Evolutionary conservation across 1,140 invertebrate species (phyloP).

Genomic region (Calycopis cecrops): DNA sequence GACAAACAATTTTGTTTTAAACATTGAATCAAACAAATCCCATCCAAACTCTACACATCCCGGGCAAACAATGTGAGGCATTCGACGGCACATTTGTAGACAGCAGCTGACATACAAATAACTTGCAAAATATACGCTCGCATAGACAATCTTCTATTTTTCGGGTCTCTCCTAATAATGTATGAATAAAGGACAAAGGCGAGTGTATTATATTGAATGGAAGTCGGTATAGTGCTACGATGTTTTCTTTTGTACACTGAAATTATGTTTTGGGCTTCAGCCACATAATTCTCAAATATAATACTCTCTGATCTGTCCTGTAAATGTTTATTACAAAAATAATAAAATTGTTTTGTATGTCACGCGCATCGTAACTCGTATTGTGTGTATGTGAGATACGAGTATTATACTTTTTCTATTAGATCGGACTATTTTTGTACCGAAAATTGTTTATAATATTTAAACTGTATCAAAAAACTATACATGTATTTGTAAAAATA

Average conservation of each 20-base stretch:
- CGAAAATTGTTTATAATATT: too few relatives aligned
- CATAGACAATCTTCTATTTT: conserved; percentile 34
- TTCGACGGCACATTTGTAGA: conserved; percentile 33
- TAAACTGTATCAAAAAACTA: too few relatives aligned
- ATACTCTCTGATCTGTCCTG: background rate
- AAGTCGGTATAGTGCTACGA: conserved; percentile 25
- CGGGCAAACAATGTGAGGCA: conserved; percentile 23
- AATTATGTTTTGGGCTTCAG: conserved; percentile 9
- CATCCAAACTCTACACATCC: too few relatives aligned
- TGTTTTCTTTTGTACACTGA: conserved; percentile 13
- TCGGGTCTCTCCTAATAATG: conserved; percentile 37
- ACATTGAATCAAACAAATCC: too few relatives aligned
- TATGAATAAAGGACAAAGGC: conserved; percentile 45
- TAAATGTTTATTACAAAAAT: background rate
- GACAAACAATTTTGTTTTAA: too few relatives aligned
- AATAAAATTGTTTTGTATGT: too few relatives aligned
- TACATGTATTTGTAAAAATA: too few relatives aligned
- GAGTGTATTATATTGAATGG: conserved; percentile 22
- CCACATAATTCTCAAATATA: background rate
- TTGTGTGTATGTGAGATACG: too few relatives aligned
- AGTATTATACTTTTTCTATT: too few relatives aligned
- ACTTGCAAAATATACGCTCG: conserved; percentile 37
- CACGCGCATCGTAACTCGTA: too few relatives aligned
- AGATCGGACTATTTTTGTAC: too few relatives aligned
- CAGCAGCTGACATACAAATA: conserved; percentile 37